Evolutionary conservation across 2,113 vertebrate genomes (phyloP).

Genomic region (Camelus bactrianus): DNA sequence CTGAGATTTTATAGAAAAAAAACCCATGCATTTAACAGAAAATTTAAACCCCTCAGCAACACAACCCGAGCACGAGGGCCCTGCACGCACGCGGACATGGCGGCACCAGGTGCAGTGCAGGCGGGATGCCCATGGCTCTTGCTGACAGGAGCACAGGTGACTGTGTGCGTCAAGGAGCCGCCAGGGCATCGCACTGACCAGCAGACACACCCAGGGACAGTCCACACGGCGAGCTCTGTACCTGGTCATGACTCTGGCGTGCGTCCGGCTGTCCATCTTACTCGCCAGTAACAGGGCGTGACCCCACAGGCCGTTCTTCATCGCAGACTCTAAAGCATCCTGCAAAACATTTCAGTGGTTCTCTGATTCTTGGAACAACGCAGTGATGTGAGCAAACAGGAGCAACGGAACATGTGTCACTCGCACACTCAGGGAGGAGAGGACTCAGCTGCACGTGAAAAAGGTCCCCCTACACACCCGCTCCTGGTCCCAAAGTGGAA

Average conservation of each 20-base stretch:
- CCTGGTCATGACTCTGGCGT: constrained; percentile 98
- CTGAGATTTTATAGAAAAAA: not conserved
- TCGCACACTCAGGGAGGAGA: fast-evolving
- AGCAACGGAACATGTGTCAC: fast-evolving
- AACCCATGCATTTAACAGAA: not conserved
- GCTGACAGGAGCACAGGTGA: fast-evolving
- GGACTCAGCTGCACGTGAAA: fast-evolving
- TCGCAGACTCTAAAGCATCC: constrained; percentile 98
- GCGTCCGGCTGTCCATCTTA: constrained; percentile 98
- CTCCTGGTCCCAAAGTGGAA: fast-evolving
- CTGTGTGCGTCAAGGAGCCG: not conserved
- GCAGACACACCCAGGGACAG: fast-evolving
- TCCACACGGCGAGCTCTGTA: constrained; percentile 46
- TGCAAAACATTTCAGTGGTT: constrained; percentile 66
- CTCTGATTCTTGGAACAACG: fast-evolving
- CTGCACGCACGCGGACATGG: fast-evolving
- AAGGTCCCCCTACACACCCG: fast-evolving
- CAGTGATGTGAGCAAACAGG: fast-evolving
- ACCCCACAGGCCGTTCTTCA: constrained; percentile 98
- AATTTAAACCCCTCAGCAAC: not conserved
- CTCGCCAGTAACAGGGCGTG: constrained; percentile 97
- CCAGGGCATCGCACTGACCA: fast-evolving
- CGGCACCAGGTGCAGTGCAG: too few species aligned
- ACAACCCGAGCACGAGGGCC: not conserved
- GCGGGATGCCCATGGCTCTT: not conserved